A percentile compares a stretch with the other conserved stretches of the same genome.
Evolutionary conservation across 2,888 invertebrate genomes (phyloP).

Genomic region (Corbicula japonica): DNA sequence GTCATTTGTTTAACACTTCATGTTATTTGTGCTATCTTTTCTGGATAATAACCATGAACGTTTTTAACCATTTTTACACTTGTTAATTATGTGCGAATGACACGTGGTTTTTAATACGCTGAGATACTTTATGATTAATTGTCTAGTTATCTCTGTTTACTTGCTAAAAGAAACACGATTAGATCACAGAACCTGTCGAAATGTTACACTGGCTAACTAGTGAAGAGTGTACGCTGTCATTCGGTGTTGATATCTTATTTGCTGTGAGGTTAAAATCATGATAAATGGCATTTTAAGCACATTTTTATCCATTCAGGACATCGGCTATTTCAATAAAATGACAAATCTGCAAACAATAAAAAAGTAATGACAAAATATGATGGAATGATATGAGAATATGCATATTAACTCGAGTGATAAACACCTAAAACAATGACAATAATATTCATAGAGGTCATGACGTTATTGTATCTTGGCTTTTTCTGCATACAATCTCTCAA

Average conservation of each 20-base stretch:
- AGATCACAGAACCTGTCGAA: conserved; percentile 31
- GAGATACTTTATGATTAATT: conserved; percentile 38
- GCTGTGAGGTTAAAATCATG: conserved; percentile 22
- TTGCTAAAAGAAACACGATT: conserved; percentile 33
- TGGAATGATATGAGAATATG: conserved; percentile 5
- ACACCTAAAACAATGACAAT: too few relatives aligned
- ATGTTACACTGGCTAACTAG: conserved; percentile 40
- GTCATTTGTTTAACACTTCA: too few relatives aligned
- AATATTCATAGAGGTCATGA: too few relatives aligned
- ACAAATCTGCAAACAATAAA: conserved; percentile 8
- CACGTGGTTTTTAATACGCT: too few relatives aligned
- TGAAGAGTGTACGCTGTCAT: conserved; percentile 25
- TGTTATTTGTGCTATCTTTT: too few relatives aligned
- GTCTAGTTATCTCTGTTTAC: conserved; percentile 15
- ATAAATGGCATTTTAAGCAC: conserved; percentile 47
- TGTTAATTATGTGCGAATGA: too few relatives aligned
- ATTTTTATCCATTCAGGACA: conserved; percentile 40
- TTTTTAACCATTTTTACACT: too few relatives aligned
- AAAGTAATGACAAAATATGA: background rate
- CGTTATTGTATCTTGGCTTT: too few relatives aligned
- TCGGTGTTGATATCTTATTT: conserved; percentile 34
- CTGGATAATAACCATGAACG: too few relatives aligned
- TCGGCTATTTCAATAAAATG: conserved; percentile 15
- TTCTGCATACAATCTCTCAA: too few relatives aligned
- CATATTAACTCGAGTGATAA: too few relatives aligned